A percentile compares a stretch with the other conserved stretches of the same genome.
Conservation (phyloP, 2,888 invertebrate species). For the Dryadula phaetusa region DNA sequence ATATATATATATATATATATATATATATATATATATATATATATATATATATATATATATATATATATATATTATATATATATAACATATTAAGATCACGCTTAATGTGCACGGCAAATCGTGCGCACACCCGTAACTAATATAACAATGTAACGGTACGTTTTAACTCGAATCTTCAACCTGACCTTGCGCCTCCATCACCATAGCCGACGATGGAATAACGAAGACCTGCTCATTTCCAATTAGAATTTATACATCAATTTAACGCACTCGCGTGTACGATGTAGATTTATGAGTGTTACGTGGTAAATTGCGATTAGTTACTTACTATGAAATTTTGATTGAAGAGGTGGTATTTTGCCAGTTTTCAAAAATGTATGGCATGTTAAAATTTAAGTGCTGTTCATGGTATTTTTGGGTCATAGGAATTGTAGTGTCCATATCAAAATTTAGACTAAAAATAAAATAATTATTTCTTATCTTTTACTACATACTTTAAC, state of each 20-base stretch:
- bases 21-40: neutral
- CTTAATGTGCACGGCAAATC: conserved; percentile 15
- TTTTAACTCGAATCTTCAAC: conserved; percentile 32
- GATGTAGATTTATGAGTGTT: neutral
- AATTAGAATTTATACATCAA: conserved; percentile 12
- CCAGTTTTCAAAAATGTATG: neutral
- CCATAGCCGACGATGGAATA: conserved; percentile 20
- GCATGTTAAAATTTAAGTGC: too few relatives aligned
- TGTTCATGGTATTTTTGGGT: too few relatives aligned
- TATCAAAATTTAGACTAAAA: too few relatives aligned
- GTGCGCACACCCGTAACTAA: conserved; percentile 26
- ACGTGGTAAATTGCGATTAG: neutral
- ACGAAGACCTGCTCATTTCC: conserved; percentile 10
- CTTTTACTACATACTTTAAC: too few relatives aligned
- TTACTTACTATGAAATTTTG: neutral
- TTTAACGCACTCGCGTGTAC: conserved; percentile 6
- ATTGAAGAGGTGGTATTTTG: neutral
- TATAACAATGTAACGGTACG: conserved; percentile 21
- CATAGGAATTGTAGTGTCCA: too few relatives aligned
- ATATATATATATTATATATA: neutral
- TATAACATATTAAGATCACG: conserved; percentile 16
- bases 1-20: neutral
- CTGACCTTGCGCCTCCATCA: conserved; percentile 38
- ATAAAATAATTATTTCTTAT: too few relatives aligned
- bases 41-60: neutral